A percentile compares a stretch with the other conserved stretches of the same genome.
Evolutionary conservation across 2,113 vertebrate genomes (phyloP).

Genomic region (Glaucomys volans): DNA sequence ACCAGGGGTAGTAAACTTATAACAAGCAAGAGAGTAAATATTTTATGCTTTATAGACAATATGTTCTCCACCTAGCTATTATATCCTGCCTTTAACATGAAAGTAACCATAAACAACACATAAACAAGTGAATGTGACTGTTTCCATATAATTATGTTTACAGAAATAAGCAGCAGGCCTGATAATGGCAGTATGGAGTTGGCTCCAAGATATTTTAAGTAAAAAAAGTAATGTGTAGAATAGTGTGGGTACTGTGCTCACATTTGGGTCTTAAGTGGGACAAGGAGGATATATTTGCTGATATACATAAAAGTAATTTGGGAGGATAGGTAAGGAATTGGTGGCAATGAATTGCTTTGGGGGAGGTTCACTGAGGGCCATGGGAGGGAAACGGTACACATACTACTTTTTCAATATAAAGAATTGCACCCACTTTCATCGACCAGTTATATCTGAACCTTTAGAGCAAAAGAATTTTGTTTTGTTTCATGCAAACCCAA

Average conservation of each 20-base stretch:
- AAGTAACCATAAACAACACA: not conserved
- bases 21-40: not conserved
- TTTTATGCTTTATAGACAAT: not conserved
- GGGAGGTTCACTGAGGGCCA: not conserved
- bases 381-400: not conserved
- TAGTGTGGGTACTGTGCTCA: not conserved
- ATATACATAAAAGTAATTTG: not conserved
- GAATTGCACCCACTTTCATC: not conserved
- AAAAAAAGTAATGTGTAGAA: not conserved
- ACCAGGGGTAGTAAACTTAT: not conserved
- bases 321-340: not conserved
- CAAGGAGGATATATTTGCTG: not conserved
- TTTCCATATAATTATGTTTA: not conserved
- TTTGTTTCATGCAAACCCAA: slow-evolving; percentile 14
- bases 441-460: not conserved
- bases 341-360: not conserved
- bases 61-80: not conserved
- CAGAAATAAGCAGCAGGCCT: not conserved
- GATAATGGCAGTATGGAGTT: not conserved
- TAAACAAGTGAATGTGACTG: not conserved
- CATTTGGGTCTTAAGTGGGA: not conserved
- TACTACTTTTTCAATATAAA: not conserved
- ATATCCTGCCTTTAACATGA: not conserved
- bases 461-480: not conserved
- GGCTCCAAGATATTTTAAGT: not conserved